Base-by-base conservation (phyloP, 2,113 vertebrate genomes). In the Phaethornis superciliosus region DNA sequence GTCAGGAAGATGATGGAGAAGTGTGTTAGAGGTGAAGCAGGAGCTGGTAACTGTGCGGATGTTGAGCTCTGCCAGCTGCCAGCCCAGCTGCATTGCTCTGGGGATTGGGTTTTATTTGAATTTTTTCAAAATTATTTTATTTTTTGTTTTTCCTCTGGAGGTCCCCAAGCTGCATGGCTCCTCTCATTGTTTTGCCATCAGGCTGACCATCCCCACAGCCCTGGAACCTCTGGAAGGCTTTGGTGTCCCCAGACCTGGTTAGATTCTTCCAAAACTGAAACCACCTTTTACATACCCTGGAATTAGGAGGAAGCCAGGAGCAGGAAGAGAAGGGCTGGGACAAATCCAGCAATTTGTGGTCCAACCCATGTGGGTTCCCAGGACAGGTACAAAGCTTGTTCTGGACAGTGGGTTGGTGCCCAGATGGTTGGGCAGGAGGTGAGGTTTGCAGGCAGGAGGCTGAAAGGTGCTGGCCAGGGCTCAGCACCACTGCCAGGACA, bases 321-420 rank as follows among this genome's bases (percentile, higher is more conserved):
- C 8, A 2, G 40, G 65, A 17, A 27, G 33, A 20, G 55, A 12
- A 18, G 56, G 59, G 49, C 3, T 4, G 47, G 81, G 51, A 26
- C 10, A 12, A 30, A 24, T 9, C 81, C 0, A 30, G 56, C 5
- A 12, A n/a, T 47, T 16, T 0, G 8, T 2, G 23, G 47, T 23
- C 1, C 33, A 5, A 32, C 6, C 3, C 2, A 3, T 2, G 2
- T 6, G 6, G 42, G 19, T 24, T 58, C n/a, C 33, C n/a, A 2
- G 44, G 64, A 33, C 9, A 10, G 12, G 5, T n/a, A 3, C 23
- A 56, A 44, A 1, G 33, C 33, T 0, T 1, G 2, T 3, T 19
- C 24, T 10, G 51, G 9, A n/a, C 19, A 1, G 3, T 2, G 44
- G 23, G 9, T 51, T 3, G 12, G 51, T 27, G 80, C 65, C 91